Evolutionary conservation across 2,113 vertebrate genomes (phyloP).

Genomic region (Actenoides lindsayi): DNA sequence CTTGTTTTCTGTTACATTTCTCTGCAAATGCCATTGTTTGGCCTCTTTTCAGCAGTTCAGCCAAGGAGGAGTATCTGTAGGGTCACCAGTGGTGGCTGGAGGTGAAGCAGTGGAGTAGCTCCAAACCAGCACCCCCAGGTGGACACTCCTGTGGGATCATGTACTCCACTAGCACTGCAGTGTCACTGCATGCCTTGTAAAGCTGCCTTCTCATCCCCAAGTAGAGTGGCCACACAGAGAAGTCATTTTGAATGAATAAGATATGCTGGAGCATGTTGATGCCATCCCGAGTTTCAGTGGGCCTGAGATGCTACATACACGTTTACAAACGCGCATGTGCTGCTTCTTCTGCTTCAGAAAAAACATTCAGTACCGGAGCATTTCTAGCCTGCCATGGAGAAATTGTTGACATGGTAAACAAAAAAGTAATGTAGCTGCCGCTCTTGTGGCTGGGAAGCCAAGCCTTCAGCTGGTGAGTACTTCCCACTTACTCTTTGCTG

Average conservation of each 20-base stretch:
- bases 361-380: rapidly evolving
- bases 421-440: rapidly evolving
- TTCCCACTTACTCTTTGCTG: neutral
- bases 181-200: neutral
- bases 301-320: neutral
- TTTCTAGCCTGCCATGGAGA: neutral
- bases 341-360: neutral
- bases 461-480: neutral
- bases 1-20: neutral
- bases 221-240: neutral
- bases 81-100: neutral
- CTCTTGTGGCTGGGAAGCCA: neutral
- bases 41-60: neutral
- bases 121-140: slow-evolving; percentile 23
- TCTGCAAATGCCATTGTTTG: neutral
- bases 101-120: neutral
- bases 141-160: neutral
- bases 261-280: neutral
- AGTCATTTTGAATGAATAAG: neutral
- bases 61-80: neutral
- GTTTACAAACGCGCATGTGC: neutral
- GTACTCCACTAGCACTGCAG: neutral
- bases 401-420: neutral
- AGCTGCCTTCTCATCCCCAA: neutral
- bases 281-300: neutral